Percentiles rank a stretch among this genome's conserved stretches.
Conservation (phyloP, 2,113 vertebrate species). For the Recurvirostra avosetta region DNA sequence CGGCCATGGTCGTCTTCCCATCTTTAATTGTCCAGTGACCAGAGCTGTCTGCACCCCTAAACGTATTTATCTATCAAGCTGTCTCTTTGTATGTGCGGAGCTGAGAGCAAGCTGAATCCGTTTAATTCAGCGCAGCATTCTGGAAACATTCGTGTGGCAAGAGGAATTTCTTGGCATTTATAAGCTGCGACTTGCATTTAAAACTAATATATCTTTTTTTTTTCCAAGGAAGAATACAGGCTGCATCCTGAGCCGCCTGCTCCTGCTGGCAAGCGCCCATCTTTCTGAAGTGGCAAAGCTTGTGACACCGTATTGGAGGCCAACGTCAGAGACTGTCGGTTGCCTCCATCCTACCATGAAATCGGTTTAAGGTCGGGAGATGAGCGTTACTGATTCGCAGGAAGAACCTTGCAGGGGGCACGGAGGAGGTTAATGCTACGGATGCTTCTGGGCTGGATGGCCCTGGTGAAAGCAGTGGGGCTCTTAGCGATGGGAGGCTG, state of each 20-base stretch:
- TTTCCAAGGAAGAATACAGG: background rate
- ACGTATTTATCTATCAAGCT: conserved; percentile 36
- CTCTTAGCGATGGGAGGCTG: background rate
- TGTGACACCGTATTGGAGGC: background rate
- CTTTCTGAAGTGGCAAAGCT: background rate
- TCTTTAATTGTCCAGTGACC: conserved; percentile 36
- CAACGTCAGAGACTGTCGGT: background rate
- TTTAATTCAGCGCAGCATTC: conserved; percentile 38
- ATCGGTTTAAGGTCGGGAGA: background rate
- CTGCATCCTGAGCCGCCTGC: conserved; percentile 8
- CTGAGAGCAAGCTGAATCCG: background rate
- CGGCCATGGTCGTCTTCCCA: background rate
- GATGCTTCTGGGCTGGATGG: background rate
- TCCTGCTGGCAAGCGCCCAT: background rate
- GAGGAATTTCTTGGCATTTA: conserved; percentile 50
- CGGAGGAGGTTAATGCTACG: accelerated
- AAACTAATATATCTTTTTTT: background rate
- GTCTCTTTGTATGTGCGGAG: background rate
- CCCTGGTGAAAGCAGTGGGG: background rate
- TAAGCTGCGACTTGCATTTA: conserved; percentile 2
- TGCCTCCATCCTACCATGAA: conserved; percentile 27
- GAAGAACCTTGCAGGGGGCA: background rate
- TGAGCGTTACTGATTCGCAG: accelerated
- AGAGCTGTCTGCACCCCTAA: conserved; percentile 32
- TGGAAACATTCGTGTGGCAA: conserved; percentile 11